Conservation (phyloP, 2,888 invertebrate genomes). For the Drosophila mimetica region DNA sequence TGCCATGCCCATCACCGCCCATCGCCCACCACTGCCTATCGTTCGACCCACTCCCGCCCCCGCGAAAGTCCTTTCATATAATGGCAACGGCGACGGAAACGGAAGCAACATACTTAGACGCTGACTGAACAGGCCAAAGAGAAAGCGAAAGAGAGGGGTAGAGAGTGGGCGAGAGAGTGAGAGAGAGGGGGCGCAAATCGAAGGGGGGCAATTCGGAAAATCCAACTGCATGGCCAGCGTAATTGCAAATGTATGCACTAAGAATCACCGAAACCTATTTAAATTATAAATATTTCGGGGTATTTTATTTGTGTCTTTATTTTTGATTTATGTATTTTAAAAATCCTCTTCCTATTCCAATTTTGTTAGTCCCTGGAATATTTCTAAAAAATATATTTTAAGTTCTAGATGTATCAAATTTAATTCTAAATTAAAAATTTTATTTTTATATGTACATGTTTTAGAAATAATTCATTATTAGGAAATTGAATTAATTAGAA, state of each 20-base stretch:
- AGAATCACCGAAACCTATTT: background rate
- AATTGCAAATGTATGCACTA: constrained; percentile 43
- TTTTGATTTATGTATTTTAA: too few species aligned
- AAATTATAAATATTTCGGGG: background rate
- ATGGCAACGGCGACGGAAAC: constrained; percentile 68
- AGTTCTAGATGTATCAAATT: too few species aligned
- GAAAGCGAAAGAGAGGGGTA: background rate
- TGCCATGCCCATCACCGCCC: constrained; percentile 27
- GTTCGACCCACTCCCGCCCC: background rate
- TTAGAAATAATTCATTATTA: too few species aligned
- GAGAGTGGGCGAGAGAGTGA: constrained; percentile 1
- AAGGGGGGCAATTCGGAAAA: constrained; percentile 43
- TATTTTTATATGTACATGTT: too few species aligned
- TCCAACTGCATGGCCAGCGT: constrained; percentile 61
- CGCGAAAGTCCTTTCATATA: constrained; percentile 39
- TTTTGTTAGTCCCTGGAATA: too few species aligned
- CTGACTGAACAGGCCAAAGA: constrained; percentile 23
- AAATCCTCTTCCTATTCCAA: too few species aligned
- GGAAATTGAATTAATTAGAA: too few species aligned
- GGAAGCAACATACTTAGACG: constrained; percentile 76
- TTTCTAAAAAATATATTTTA: too few species aligned
- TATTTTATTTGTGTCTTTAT: too few species aligned
- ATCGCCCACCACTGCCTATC: background rate
- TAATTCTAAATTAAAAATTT: too few species aligned
- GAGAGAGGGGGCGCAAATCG: background rate